Conservation (phyloP, 2,797 vertebrate genomes). For the Platalea minor region DNA sequence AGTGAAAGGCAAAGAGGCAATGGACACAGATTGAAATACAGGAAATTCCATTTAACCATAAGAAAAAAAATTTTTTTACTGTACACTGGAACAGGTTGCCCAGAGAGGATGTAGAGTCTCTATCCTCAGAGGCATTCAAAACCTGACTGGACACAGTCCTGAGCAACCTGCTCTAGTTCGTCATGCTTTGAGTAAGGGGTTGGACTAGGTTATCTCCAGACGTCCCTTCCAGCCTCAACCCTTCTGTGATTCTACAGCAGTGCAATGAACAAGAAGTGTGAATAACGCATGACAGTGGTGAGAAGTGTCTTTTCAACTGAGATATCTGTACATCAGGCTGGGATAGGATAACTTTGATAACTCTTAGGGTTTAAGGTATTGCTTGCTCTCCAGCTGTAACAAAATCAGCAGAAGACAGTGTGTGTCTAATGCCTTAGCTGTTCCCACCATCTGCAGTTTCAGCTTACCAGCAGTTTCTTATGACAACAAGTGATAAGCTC, state of each 20-base stretch:
- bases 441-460: background rate
- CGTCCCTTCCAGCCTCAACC: background rate
- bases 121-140: background rate
- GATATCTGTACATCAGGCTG: background rate
- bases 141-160: background rate
- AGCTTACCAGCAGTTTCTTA: background rate
- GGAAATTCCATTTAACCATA: background rate
- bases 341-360: background rate
- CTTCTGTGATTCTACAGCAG: background rate
- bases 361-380: background rate
- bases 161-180: background rate
- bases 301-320: background rate
- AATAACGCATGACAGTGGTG: background rate
- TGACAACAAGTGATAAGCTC: background rate
- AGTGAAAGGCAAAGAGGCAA: slow-evolving; percentile 4
- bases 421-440: background rate
- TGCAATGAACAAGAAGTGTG: background rate
- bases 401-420: background rate
- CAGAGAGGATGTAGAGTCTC: background rate
- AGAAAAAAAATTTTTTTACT: background rate
- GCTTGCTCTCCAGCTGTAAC: background rate
- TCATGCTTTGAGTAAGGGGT: background rate
- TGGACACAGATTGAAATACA: background rate
- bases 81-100: background rate
- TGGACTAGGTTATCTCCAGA: background rate